Percentiles rank a stretch among this genome's conserved stretches.
Evolutionary conservation across 2,888 invertebrate species (phyloP).

Genomic region (Carabus problematicus): DNA sequence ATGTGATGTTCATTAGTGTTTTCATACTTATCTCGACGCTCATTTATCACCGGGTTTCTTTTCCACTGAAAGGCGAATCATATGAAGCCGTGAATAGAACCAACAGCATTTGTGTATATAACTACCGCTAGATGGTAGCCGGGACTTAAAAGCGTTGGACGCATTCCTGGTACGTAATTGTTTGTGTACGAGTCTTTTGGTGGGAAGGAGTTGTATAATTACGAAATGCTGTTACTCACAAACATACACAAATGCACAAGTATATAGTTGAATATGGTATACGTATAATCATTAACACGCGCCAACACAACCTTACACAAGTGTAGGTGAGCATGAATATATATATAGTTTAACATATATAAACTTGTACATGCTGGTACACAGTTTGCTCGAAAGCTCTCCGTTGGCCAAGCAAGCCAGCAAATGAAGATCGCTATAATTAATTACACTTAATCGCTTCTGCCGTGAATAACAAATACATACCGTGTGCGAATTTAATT

Average conservation of each 20-base stretch:
- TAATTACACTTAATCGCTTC: conserved; percentile 16
- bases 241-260: neutral
- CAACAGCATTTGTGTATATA: neutral
- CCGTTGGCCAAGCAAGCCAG: no score
- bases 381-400: neutral
- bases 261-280: neutral
- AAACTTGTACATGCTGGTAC: neutral
- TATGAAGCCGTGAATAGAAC: conserved; percentile 24
- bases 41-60: conserved; percentile 40
- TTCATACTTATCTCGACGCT: conserved; percentile 39
- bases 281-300: no score
- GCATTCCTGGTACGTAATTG: conserved; percentile 2
- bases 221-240: neutral
- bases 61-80: conserved; percentile 40
- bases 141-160: neutral
- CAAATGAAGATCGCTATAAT: conserved; percentile 30
- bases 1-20: conserved; percentile 41
- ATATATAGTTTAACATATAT: no score
- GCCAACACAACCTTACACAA: no score
- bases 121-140: neutral
- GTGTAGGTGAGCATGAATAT: no score
- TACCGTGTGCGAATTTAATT: no score
- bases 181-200: conserved; percentile 2
- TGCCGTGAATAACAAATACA: no score
- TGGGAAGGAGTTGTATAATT: neutral